phyloP scores from a whole-genome alignment of 1,140 invertebrate species.

The Bombus pyrosoma region DNA sequence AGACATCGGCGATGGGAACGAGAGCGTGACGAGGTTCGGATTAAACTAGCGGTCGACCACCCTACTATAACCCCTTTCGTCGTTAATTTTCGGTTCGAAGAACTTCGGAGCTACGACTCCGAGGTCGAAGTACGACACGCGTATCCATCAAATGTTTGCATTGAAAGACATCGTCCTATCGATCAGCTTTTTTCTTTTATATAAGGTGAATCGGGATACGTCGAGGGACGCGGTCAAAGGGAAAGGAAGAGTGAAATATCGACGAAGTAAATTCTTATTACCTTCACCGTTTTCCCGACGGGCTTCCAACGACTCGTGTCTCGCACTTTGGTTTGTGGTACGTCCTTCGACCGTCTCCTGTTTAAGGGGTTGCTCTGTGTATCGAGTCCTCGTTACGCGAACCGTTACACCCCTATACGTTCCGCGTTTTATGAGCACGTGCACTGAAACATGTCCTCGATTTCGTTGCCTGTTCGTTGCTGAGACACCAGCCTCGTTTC shows the following conservation, averaged over 20 bases:
- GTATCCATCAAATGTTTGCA: background rate
- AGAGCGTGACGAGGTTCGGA: slow-evolving; percentile 36
- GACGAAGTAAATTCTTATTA: slow-evolving; percentile 53
- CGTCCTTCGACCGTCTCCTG: slow-evolving; percentile 13
- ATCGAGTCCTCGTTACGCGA: background rate
- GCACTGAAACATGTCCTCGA: background rate
- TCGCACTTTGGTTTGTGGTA: background rate
- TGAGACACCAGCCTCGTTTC: too few relatives aligned
- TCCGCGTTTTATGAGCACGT: slow-evolving; percentile 4
- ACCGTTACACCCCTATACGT: background rate
- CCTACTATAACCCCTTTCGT: background rate
- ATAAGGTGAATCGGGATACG: background rate
- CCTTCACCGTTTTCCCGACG: slow-evolving; percentile 14
- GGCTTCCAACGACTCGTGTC: slow-evolving; percentile 32
- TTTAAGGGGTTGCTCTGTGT: slow-evolving; percentile 23
- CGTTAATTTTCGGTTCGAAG: background rate
- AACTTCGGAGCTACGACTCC: too few relatives aligned
- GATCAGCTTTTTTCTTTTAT: slow-evolving; percentile 17
- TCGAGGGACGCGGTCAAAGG: background rate
- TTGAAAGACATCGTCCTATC: background rate
- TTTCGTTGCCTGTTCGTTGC: background rate
- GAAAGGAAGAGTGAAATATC: slow-evolving; percentile 15
- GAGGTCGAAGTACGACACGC: background rate
- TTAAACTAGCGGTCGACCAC: slow-evolving; percentile 40
- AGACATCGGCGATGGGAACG: slow-evolving; percentile 33